Evolutionary conservation across 2,113 vertebrate genomes (phyloP).

Genomic region (Odocoileus virginianus): DNA sequence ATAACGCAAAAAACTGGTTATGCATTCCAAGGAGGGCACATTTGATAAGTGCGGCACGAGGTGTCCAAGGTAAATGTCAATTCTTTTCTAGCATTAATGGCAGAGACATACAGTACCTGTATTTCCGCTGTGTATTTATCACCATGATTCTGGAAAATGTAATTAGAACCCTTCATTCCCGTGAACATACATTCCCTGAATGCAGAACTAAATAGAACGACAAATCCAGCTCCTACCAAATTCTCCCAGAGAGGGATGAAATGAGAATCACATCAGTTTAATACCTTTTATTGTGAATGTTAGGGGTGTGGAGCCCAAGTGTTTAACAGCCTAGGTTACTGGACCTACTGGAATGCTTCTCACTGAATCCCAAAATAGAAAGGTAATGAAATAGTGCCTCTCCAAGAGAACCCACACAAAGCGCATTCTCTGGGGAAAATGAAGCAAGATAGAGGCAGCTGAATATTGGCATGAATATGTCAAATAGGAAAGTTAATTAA

Average conservation of each 20-base stretch:
- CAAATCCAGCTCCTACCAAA: slow-evolving; percentile 39
- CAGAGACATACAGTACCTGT: not conserved
- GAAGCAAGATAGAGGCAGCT: slow-evolving; percentile 11
- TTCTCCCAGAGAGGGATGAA: slow-evolving; percentile 12
- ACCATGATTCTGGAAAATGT: not conserved
- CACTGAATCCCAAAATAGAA: not conserved
- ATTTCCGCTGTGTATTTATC: slow-evolving; percentile 37
- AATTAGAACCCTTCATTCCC: slow-evolving; percentile 11
- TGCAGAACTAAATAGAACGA: not conserved
- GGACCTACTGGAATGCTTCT: not conserved
- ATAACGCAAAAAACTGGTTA: not conserved
- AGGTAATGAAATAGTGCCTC: slow-evolving; percentile 18
- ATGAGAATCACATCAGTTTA: not conserved
- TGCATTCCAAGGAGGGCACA: not conserved
- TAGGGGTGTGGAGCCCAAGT: not conserved
- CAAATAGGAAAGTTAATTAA: slow-evolving; percentile 64
- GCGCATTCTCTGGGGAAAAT: not conserved
- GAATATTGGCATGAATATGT: not conserved
- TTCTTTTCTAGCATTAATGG: slow-evolving; percentile 38
- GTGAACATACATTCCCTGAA: not conserved
- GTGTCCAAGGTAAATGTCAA: not conserved
- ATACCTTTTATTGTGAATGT: slow-evolving; percentile 5
- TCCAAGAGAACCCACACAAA: slow-evolving; percentile 48
- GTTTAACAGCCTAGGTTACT: not conserved
- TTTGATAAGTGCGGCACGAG: not conserved